Evolutionary conservation across 2,113 vertebrate species (phyloP).

Genomic region (Rhineura floridana): DNA sequence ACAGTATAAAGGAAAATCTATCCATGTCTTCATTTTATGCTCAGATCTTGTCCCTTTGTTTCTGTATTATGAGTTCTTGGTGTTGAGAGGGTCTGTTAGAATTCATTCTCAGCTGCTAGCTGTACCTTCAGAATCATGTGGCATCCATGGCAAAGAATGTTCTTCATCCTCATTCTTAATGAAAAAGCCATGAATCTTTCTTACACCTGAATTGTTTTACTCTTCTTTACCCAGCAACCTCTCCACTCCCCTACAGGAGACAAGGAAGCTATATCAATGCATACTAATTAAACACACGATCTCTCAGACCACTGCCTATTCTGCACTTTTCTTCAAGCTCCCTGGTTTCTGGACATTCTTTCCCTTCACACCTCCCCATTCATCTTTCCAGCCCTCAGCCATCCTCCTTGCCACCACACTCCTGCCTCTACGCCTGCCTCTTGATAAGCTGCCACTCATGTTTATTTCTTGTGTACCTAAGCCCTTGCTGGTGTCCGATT

Average conservation of each 20-base stretch:
- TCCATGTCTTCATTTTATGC: not conserved
- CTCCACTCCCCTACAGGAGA: not conserved
- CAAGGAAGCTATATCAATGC: not conserved
- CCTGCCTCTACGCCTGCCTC: not conserved
- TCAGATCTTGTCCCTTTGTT: not conserved
- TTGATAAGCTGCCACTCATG: not conserved
- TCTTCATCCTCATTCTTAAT: not conserved
- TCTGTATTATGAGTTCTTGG: not conserved
- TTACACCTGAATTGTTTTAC: not conserved
- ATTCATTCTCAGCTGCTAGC: not conserved
- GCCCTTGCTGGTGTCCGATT: too few relatives aligned
- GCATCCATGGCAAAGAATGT: not conserved
- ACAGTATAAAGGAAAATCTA: rapidly evolving
- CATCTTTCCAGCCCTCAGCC: not conserved
- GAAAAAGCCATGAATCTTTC: not conserved
- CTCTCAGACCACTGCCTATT: not conserved
- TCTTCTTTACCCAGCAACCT: not conserved
- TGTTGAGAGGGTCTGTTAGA: not conserved
- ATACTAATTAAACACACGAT: too few relatives aligned
- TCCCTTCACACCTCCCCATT: not conserved
- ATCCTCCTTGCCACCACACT: not conserved
- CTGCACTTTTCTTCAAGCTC: not conserved
- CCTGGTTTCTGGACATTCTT: not conserved
- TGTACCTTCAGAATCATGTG: not conserved
- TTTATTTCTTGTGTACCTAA: too few relatives aligned